phyloP scores from a whole-genome alignment of 2,888 invertebrate species.

The Zaprionus bogoriensis region DNA sequence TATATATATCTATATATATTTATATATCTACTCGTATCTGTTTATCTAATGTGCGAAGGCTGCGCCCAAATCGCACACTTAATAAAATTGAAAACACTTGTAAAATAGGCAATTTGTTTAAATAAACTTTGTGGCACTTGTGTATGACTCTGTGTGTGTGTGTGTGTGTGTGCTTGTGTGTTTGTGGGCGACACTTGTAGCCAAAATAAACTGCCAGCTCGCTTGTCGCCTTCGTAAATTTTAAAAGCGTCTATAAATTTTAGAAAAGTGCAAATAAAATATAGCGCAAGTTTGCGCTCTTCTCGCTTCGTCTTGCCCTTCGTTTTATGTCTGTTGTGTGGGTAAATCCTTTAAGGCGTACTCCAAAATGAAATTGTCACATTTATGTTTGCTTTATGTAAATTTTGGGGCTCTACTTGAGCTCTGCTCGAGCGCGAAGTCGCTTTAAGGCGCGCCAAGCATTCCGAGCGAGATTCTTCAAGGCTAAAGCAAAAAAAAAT shows the following conservation, averaged over 20 bases:
- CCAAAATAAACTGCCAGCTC: slow-evolving; percentile 61
- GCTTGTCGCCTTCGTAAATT: slow-evolving; percentile 52
- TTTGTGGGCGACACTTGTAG: slow-evolving; percentile 47
- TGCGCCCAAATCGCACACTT: slow-evolving; percentile 59
- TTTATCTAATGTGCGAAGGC: slow-evolving; percentile 5
- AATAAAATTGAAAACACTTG: slow-evolving; percentile 75
- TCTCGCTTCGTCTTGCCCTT: not conserved
- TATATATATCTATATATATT: not conserved
- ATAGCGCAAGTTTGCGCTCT: slow-evolving; percentile 50
- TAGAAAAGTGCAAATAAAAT: slow-evolving; percentile 75
- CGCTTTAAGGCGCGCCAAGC: too few species aligned
- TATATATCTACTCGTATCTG: not conserved
- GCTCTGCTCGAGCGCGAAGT: not conserved
- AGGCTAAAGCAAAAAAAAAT: too few species aligned
- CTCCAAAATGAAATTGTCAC: slow-evolving; percentile 68
- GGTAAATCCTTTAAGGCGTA: slow-evolving; percentile 71
- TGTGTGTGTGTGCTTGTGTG: not conserved
- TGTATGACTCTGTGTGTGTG: slow-evolving; percentile 9
- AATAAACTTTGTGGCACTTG: slow-evolving; percentile 76
- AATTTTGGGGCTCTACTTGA: slow-evolving; percentile 35
- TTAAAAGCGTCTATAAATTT: slow-evolving; percentile 74
- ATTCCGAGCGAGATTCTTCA: too few species aligned
- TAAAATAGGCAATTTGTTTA: slow-evolving; percentile 78
- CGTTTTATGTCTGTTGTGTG: slow-evolving; percentile 38
- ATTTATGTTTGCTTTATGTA: slow-evolving; percentile 75